Percentiles rank a stretch among this genome's conserved stretches.
These are phyloP conservation scores for Thripadectes ignobilis DNA, from an alignment of 2,797 vertebrate species.

Conservation along the genomic window DNA sequence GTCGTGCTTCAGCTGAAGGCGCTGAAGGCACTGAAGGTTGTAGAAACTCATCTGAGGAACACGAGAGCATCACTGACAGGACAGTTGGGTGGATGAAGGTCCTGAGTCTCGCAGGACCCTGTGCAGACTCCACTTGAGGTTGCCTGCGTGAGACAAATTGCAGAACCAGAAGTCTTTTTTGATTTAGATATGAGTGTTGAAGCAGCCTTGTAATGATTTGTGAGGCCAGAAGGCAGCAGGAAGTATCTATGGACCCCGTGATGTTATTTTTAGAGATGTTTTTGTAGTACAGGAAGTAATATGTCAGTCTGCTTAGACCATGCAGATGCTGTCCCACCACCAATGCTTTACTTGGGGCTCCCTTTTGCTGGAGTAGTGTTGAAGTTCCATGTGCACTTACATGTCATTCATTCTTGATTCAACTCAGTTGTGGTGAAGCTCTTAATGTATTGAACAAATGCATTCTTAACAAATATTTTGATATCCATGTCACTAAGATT, in stretches of 20 bases:
- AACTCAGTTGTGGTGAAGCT: not conserved
- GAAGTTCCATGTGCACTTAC: not conserved
- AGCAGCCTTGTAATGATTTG: not conserved
- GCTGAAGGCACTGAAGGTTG: not conserved
- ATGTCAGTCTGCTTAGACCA: not conserved
- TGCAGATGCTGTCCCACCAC: not conserved
- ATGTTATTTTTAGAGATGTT: not conserved
- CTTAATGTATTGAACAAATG: not conserved
- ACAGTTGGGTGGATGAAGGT: not conserved
- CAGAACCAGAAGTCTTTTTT: not conserved
- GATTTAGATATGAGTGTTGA: not conserved
- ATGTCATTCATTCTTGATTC: not conserved
- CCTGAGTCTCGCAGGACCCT: rapidly evolving
- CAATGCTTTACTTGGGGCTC: not conserved
- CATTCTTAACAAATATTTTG: not conserved
- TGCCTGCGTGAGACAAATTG: not conserved
- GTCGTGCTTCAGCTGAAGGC: not conserved
- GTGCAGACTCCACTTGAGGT: not conserved
- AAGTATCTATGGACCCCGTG: not conserved
- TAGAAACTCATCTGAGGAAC: not conserved
- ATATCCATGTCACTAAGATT: not conserved
- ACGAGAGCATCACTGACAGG: rapidly evolving
- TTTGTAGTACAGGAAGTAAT: not conserved
- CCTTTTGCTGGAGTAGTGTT: not conserved
- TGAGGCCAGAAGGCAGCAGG: not conserved